Percentiles rank a stretch among this genome's conserved stretches.
These are phyloP conservation scores for Heliconius charithonia DNA, from an alignment of 2,888 invertebrate genomes.

Conservation along the genomic window DNA sequence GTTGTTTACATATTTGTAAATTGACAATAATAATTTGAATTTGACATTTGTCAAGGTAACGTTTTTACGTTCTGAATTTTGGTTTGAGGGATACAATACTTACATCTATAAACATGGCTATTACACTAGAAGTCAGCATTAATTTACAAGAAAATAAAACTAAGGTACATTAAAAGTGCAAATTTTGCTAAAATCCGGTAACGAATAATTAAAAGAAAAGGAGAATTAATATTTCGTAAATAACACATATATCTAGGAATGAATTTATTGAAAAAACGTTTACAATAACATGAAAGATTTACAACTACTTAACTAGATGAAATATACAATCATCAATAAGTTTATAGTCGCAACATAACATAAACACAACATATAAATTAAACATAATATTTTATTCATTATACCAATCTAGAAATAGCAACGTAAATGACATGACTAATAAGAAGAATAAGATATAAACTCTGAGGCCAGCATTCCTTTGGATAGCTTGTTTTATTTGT, in stretches of 20 bases:
- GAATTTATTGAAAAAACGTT: slow-evolving; percentile 4
- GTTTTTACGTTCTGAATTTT: slow-evolving; percentile 11
- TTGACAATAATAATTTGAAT: background rate
- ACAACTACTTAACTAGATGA: background rate
- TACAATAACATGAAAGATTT: background rate
- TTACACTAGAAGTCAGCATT: background rate
- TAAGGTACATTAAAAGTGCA: background rate
- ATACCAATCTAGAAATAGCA: slow-evolving; percentile 99
- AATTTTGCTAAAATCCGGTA: background rate
- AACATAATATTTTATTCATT: slow-evolving; percentile 86
- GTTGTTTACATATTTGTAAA: slow-evolving; percentile 17
- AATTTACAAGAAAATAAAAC: background rate
- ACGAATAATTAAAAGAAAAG: background rate
- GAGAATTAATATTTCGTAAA: background rate
- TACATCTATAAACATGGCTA: background rate
- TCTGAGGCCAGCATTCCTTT: slow-evolving; percentile 96
- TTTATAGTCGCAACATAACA: background rate
- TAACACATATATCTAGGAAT: background rate
- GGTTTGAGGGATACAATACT: background rate
- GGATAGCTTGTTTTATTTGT: slow-evolving; percentile 98
- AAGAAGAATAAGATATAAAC: slow-evolving; percentile 98
- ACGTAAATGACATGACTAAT: slow-evolving; percentile 96
- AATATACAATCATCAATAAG: background rate
- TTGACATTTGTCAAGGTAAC: background rate
- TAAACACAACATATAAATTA: background rate